Percentiles rank a stretch among this genome's conserved stretches.
Evolutionary conservation across 2,888 invertebrate species (phyloP).

Genomic region (Copidosoma aretas): DNA sequence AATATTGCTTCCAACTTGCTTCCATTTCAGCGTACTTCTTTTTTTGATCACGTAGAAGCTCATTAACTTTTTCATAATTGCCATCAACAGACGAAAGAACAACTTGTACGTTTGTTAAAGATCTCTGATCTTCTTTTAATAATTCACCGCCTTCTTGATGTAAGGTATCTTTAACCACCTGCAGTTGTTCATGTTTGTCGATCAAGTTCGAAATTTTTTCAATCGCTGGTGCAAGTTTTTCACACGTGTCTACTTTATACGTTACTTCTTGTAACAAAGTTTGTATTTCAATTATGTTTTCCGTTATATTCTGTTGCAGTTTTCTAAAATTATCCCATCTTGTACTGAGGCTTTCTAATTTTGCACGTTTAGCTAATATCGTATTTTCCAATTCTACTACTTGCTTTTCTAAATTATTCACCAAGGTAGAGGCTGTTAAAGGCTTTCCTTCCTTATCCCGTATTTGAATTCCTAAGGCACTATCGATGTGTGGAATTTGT

Average conservation of each 20-base stretch:
- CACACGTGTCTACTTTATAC: slow-evolving; percentile 63
- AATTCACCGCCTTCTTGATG: slow-evolving; percentile 79
- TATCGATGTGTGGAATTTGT: slow-evolving; percentile 73
- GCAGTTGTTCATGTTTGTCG: slow-evolving; percentile 68
- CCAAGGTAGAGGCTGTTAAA: slow-evolving; percentile 74
- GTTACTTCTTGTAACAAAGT: slow-evolving; percentile 67
- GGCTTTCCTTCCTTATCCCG: slow-evolving; percentile 76
- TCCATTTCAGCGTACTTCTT: slow-evolving; percentile 77
- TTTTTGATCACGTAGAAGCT: slow-evolving; percentile 76
- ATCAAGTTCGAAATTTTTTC: slow-evolving; percentile 65
- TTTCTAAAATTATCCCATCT: slow-evolving; percentile 81
- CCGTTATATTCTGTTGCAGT: slow-evolving; percentile 74
- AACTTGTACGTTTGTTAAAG: slow-evolving; percentile 81
- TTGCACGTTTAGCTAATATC: slow-evolving; percentile 72
- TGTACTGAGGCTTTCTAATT: slow-evolving; percentile 74
- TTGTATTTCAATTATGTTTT: slow-evolving; percentile 70
- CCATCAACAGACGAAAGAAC: slow-evolving; percentile 78
- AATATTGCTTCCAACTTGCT: slow-evolving; percentile 73
- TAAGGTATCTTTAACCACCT: slow-evolving; percentile 73
- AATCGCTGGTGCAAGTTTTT: slow-evolving; percentile 64
- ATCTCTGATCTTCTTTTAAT: slow-evolving; percentile 82
- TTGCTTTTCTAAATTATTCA: slow-evolving; percentile 77
- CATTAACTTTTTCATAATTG: slow-evolving; percentile 81
- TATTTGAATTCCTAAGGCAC: slow-evolving; percentile 72
- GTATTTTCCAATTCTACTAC: slow-evolving; percentile 73